phyloP scores from a whole-genome alignment of 2,888 invertebrate genomes.

The Xylota sylvarum region DNA sequence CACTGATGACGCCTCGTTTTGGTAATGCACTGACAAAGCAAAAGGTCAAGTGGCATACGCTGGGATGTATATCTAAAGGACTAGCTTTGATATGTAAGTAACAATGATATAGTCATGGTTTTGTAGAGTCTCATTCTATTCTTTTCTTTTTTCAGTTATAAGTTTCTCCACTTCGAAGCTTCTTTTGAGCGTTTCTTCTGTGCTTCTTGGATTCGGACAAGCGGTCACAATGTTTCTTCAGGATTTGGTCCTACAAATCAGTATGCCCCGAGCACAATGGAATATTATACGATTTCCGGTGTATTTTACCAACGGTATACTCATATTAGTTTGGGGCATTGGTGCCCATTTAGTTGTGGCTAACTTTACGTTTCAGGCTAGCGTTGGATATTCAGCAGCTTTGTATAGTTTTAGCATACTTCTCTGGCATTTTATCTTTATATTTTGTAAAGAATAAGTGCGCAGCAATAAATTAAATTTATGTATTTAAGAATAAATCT shows the following conservation, averaged over 20 bases:
- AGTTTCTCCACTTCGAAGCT: constrained; percentile 84
- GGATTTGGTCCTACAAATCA: constrained; percentile 83
- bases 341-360: constrained; percentile 83
- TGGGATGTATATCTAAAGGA: constrained; percentile 83
- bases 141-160: constrained; percentile 80
- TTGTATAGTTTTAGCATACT: constrained; percentile 81
- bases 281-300: constrained; percentile 82
- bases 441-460: constrained; percentile 80
- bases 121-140: neutral
- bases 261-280: constrained; percentile 84
- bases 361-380: constrained; percentile 83
- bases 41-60: constrained; percentile 83
- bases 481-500: constrained; percentile 3
- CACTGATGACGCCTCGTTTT: constrained; percentile 84
- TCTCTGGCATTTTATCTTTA: constrained; percentile 82
- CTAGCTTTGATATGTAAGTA: constrained; percentile 83
- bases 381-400: constrained; percentile 81
- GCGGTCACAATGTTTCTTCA: constrained; percentile 84
- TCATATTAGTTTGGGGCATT: constrained; percentile 83
- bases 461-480: constrained; percentile 16
- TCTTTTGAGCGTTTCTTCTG: constrained; percentile 83
- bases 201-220: constrained; percentile 84
- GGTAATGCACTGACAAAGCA: constrained; percentile 82
- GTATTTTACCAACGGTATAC: constrained; percentile 83
- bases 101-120: no score